phyloP scores from a whole-genome alignment of 2,797 vertebrate species.

The Galago senegalensis region DNA sequence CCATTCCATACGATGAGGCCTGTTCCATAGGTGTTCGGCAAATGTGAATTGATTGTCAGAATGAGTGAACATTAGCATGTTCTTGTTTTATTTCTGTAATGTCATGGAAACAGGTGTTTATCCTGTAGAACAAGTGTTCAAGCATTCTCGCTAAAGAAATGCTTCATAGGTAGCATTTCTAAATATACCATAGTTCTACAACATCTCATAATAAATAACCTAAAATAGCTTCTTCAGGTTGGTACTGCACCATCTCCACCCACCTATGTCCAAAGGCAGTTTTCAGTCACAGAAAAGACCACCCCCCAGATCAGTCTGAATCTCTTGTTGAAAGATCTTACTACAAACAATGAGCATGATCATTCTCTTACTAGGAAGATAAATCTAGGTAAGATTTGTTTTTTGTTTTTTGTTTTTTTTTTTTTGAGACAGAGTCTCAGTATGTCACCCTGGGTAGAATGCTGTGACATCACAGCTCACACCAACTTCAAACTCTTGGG shows the following conservation, averaged over 20 bases:
- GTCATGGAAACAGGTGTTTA: background rate
- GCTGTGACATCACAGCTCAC: too few species aligned
- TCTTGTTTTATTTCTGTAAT: background rate
- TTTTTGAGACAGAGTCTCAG: too few species aligned
- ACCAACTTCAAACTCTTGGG: too few species aligned
- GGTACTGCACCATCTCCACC: background rate
- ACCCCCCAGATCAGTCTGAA: background rate
- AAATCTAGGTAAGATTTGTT: background rate
- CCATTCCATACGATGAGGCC: too few species aligned
- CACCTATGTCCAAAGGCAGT: background rate
- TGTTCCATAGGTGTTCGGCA: background rate
- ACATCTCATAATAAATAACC: background rate
- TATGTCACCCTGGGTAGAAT: too few species aligned
- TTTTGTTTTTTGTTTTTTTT: background rate
- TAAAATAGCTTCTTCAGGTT: background rate
- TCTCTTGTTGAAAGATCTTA: constrained; percentile 32
- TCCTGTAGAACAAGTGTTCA: background rate
- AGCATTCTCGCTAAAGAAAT: background rate
- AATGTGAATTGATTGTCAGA: background rate
- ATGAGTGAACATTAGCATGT: background rate
- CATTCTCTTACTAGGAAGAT: constrained; percentile 51
- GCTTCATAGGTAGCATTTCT: background rate
- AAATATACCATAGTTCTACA: background rate
- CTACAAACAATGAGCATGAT: background rate
- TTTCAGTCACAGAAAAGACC: constrained; percentile 27